Base-by-base conservation (phyloP, 2,888 invertebrate genomes). In the Caradrina kadenii region DNA sequence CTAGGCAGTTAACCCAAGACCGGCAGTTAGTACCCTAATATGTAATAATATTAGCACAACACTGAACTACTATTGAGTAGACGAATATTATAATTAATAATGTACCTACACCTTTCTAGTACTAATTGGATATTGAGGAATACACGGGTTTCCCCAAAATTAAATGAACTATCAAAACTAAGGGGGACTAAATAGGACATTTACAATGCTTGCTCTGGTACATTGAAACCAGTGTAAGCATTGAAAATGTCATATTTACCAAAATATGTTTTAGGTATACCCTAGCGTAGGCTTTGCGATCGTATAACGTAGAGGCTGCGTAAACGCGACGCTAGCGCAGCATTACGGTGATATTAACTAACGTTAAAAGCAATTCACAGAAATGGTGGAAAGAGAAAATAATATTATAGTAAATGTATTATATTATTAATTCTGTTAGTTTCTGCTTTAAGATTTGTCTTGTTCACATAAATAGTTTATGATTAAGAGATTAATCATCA, bases 61-160 rank as follows among this genome's bases (percentile, higher is more conserved):
- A 63, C 15, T 15, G 10, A 39, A 62, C 35, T 62, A 15, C 59
- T 60, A 65, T 39, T 65, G 19, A 66, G 15, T 19, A 48, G 13
- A 49, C 7, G 17, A 39, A 45, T 35, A 53, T 35, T 69, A 35
- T n/a, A 31, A 4, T 35, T 39, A 13, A 39, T 39, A 39, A 39
- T 3, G 39, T 39, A 39, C 35, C 35, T 26, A 35, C 31, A 31
- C 7, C 35, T 11, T 35, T 22, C 35, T 55, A 35, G 31, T 67
- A 45, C 3, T 45, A 56, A 35, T 35, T 35, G 19, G 55, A 55
- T 56, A 69, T 53, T n/a, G n/a, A n/a, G n/a, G n/a, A n/a, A 52
- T 21, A 22, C 15, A 19, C 17, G 17, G 6, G 2, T 31, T 31
- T 31, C n/a, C n/a, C n/a, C n/a, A 35, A 69, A 54, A 35, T 67